Base-by-base conservation (phyloP, 2,888 invertebrate species). In the Yponomeuta cagnagella region DNA sequence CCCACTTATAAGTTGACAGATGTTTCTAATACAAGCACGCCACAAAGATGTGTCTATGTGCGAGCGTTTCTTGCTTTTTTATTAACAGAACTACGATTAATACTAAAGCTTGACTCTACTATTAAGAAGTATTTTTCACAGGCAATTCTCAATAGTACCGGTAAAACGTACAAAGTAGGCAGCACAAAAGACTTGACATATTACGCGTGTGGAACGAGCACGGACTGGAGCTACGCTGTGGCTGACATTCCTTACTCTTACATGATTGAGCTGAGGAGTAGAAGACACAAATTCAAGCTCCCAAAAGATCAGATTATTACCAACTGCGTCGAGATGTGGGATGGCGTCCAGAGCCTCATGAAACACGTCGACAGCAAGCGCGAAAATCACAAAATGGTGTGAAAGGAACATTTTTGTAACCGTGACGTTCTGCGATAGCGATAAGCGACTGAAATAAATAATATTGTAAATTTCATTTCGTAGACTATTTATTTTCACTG, bases 171-270 rank as follows among this genome's bases (percentile, higher is more conserved):
- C 74, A 89, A 86, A 76, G 92, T 91, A 5, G 92, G 92, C 0
- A 85, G 82, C 71, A 90, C 90, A 0, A 89, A 88, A 73, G 92
- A 92, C 72, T 77, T 92, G 65, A 92, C 90, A 0, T 92, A 91
- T 75, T 80, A 77, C 67, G 91, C 91, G 0, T 90, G 90, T 64
- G 91, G 91, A 0, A 91, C 91, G 65, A 89, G 90, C 67, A 90
- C 80, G 2, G 91, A 92, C 72, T 92, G 91, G 91, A 89, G 90
- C 70, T 91, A 92, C 71, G 84, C 81, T 0, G 81, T 86, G 37
- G 91, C 91, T 0, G 88, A 89, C 68, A 89, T 92, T 72, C 92
- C 90, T 0, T 92, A 82, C 77, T 90, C 88, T 0, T 92, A 84
- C 74, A 90, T 92, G 89, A 77, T 92, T 15, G 92, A 92, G 72